Evolutionary conservation across 1,140 invertebrate genomes (phyloP).

Genomic region (Muscidifurax raptorellus): DNA sequence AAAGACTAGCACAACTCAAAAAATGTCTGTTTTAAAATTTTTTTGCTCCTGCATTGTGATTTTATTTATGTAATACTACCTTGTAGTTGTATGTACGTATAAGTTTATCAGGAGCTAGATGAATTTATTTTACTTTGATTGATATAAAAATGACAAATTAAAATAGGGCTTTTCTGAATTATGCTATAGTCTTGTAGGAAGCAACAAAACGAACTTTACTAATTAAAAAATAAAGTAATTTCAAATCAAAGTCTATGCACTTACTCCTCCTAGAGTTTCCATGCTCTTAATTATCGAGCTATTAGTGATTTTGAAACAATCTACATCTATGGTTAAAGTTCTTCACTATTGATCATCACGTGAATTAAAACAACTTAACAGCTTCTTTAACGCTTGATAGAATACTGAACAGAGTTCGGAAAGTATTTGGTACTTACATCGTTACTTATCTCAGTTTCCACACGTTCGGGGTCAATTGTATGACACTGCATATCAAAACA

Average conservation of each 20-base stretch:
- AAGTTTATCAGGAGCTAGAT: too few relatives aligned
- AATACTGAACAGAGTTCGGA: conserved; percentile 54
- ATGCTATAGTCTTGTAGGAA: too few relatives aligned
- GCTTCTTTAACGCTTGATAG: conserved; percentile 53
- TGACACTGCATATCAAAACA: conserved; percentile 72
- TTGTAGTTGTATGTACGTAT: too few relatives aligned
- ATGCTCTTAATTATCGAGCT: conserved; percentile 53
- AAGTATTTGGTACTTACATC: conserved; percentile 68
- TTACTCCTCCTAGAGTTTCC: conserved; percentile 69
- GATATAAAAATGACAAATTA: too few relatives aligned
- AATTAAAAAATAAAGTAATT: background rate
- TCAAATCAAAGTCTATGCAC: conserved; percentile 50
- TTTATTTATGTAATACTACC: too few relatives aligned
- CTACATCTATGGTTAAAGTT: conserved; percentile 20
- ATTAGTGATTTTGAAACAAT: conserved; percentile 30
- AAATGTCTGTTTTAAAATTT: too few relatives aligned
- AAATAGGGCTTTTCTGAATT: too few relatives aligned
- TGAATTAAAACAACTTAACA: conserved; percentile 33
- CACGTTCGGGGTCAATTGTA: conserved; percentile 66
- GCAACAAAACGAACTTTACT: background rate
- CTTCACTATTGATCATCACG: background rate
- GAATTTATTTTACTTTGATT: too few relatives aligned
- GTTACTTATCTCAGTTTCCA: conserved; percentile 68
- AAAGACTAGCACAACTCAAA: too few relatives aligned
- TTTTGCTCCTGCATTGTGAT: too few relatives aligned